Evolutionary conservation across 2,113 vertebrate genomes (phyloP).

Genomic region (Scopus umbretta): DNA sequence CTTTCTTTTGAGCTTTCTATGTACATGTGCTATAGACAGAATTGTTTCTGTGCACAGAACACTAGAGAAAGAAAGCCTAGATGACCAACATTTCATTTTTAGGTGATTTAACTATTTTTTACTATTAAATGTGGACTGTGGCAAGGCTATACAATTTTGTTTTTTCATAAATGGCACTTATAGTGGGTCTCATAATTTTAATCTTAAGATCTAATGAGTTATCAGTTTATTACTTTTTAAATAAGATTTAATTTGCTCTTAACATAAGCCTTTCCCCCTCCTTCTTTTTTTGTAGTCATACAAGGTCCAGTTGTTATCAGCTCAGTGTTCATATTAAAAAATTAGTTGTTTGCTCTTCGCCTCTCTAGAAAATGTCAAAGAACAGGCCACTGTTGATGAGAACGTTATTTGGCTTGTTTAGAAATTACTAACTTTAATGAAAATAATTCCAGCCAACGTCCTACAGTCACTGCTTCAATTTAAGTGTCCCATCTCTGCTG

Average conservation of each 20-base stretch:
- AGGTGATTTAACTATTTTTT: background rate
- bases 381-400: background rate
- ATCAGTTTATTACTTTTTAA: background rate
- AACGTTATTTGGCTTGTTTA: background rate
- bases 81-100: background rate
- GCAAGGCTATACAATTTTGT: background rate
- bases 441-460: background rate
- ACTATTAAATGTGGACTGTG: background rate
- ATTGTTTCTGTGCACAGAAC: rapidly evolving
- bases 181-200: background rate
- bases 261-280: rapidly evolving
- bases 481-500: background rate
- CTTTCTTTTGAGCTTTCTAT: background rate
- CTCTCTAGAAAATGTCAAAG: background rate
- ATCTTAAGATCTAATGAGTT: background rate
- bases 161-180: background rate
- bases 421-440: background rate
- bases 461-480: background rate
- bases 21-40: background rate
- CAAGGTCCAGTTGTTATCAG: background rate
- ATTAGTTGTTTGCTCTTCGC: background rate
- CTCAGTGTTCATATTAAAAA: background rate
- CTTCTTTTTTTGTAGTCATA: background rate
- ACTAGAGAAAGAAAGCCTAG: background rate
- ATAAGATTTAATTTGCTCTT: background rate